phyloP scores from a whole-genome alignment of 2,113 vertebrate genomes.

The Trematocara nigrifrons region DNA sequence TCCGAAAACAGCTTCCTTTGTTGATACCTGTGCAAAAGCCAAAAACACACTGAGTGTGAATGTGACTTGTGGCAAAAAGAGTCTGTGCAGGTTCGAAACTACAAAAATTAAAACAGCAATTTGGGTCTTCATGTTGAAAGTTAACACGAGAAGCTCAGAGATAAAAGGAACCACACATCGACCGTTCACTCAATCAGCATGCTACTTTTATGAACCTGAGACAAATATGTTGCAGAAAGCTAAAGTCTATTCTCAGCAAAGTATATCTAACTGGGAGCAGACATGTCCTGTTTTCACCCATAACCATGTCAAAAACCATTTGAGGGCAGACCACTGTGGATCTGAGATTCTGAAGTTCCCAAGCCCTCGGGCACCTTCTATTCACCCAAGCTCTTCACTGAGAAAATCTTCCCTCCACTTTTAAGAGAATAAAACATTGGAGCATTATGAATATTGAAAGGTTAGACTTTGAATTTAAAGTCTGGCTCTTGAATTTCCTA shows the following conservation, averaged over 20 bases:
- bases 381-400: constrained; percentile 19
- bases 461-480: constrained; percentile 32
- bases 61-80: not conserved
- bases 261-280: not conserved
- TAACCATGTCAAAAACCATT: constrained; percentile 1
- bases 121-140: not conserved
- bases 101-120: not conserved
- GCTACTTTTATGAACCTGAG: not conserved
- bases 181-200: not conserved
- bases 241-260: not conserved
- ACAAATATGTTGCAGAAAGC: not conserved
- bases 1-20: constrained; percentile 93
- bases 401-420: constrained; percentile 31
- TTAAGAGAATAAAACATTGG: constrained; percentile 64
- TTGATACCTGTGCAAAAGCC: constrained; percentile 79
- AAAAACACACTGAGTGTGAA: not conserved
- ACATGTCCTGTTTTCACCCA: not conserved
- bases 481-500: not conserved
- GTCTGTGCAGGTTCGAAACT: not conserved
- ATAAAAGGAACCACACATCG: not conserved
- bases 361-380: constrained; percentile 35
- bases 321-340: constrained; percentile 10
- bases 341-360: not conserved
- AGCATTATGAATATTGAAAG: constrained; percentile 53
- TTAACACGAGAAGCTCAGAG: not conserved